A percentile compares a stretch with the other conserved stretches of the same genome.
Conservation (phyloP, 2,113 vertebrate genomes). For the Amphiprion percula region DNA sequence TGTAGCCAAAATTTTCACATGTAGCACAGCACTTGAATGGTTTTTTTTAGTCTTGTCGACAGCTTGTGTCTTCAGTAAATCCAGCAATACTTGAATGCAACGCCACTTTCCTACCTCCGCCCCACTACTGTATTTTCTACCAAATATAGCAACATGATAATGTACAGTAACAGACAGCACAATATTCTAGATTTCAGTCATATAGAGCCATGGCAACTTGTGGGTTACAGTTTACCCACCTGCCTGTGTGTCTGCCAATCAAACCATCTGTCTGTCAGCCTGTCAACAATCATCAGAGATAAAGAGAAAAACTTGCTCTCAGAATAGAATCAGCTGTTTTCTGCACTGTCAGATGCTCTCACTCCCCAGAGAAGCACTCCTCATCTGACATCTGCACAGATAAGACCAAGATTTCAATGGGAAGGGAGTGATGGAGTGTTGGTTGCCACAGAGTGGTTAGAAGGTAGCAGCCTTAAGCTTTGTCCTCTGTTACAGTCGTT, state of each 20-base stretch:
- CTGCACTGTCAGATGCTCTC: conserved; percentile 22
- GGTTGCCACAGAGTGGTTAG: not conserved
- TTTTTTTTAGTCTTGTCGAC: not conserved
- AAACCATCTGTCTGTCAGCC: conserved; percentile 53
- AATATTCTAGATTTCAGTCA: not conserved
- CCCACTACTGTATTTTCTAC: not conserved
- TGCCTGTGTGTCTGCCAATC: conserved; percentile 55
- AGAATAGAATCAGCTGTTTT: conserved; percentile 66
- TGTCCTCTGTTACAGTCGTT: not conserved
- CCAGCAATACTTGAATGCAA: not conserved
- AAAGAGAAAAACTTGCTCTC: conserved; percentile 59
- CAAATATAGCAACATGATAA: conserved; percentile 32
- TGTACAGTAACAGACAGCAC: conserved; percentile 18
- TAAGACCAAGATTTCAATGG: conserved; percentile 13
- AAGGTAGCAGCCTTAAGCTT: not conserved
- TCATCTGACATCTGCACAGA: conserved; percentile 36
- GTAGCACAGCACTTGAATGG: not conserved
- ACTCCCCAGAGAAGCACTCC: conserved; percentile 39
- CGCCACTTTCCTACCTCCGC: not conserved
- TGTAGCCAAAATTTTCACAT: too few species aligned
- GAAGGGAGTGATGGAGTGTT: conserved; percentile 17
- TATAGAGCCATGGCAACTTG: conserved; percentile 1
- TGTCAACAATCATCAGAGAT: conserved; percentile 33
- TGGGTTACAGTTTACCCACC: conserved; percentile 43
- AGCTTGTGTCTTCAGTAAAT: not conserved